These are phyloP conservation scores for Burhinus bistriatus DNA, from an alignment of 2,113 vertebrate genomes.

Conservation along the genomic window DNA sequence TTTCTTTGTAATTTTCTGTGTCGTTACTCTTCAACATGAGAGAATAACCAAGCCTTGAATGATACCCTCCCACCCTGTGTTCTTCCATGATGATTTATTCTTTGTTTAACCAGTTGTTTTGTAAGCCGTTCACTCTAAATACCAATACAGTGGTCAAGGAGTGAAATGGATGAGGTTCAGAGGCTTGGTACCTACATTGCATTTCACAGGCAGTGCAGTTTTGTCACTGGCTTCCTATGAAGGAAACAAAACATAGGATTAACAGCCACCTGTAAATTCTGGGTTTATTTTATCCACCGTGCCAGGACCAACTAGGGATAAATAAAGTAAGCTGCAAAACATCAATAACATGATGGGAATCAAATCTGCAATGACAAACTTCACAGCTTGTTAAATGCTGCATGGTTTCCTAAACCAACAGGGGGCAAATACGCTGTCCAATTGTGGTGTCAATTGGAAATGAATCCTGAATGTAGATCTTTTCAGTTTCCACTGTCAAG, in stretches of 20 bases:
- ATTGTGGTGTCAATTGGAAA: neutral
- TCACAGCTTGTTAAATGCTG: neutral
- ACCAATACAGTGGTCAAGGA: neutral
- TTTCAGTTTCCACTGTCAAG: neutral
- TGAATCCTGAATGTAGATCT: neutral
- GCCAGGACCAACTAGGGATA: neutral
- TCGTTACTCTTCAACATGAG: neutral
- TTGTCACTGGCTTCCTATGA: neutral
- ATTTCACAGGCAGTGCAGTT: neutral
- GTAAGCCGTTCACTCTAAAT: neutral
- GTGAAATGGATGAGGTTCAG: neutral
- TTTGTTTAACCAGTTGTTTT: neutral
- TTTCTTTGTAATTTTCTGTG: neutral
- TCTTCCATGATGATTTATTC: neutral
- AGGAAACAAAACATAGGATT: neutral
- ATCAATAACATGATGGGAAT: neutral
- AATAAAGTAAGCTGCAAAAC: neutral
- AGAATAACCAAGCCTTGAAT: neutral
- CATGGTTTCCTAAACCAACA: neutral
- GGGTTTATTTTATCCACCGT: neutral
- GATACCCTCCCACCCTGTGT: neutral
- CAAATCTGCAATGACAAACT: neutral
- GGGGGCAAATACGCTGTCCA: neutral
- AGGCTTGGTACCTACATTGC: neutral
- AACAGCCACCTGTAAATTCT: neutral